phyloP scores from a whole-genome alignment of 2,113 vertebrate species.

The Austrofundulus limnaeus region DNA sequence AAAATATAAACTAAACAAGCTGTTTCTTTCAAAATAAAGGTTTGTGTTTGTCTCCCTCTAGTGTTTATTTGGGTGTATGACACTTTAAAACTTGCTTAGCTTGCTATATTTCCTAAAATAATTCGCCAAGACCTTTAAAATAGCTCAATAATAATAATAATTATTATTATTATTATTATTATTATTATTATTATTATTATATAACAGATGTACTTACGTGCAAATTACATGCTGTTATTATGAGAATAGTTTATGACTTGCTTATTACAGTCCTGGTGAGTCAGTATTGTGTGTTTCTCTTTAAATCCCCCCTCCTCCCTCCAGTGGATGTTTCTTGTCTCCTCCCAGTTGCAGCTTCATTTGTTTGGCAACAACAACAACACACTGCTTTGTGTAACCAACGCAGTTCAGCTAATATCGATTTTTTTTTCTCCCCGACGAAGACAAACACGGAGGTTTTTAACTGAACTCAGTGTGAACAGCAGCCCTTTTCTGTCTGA shows the following conservation, averaged over 20 bases:
- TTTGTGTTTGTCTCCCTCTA: slow-evolving; percentile 24
- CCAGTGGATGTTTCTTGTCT: not conserved
- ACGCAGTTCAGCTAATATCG: not conserved
- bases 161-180: too few species aligned
- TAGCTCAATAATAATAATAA: too few species aligned
- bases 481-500: not conserved
- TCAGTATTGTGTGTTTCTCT: not conserved
- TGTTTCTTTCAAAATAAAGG: slow-evolving; percentile 29
- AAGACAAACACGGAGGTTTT: slow-evolving; percentile 26
- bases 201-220: too few species aligned
- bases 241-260: too few species aligned
- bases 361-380: slow-evolving; percentile 60
- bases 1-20: not conserved
- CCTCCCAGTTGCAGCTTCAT: slow-evolving; percentile 23
- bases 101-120: too few species aligned
- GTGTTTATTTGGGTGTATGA: too few species aligned
- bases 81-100: too few species aligned
- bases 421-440: slow-evolving; percentile 7
- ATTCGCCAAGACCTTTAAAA: too few species aligned
- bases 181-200: too few species aligned
- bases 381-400: not conserved
- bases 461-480: not conserved
- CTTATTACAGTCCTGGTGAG: too few species aligned
- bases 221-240: too few species aligned
- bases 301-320: slow-evolving; percentile 18